A percentile compares a stretch with the other conserved stretches of the same genome.
These are phyloP conservation scores for Aspidapion aeneum DNA, from an alignment of 2,888 invertebrate genomes.

Conservation along the genomic window DNA sequence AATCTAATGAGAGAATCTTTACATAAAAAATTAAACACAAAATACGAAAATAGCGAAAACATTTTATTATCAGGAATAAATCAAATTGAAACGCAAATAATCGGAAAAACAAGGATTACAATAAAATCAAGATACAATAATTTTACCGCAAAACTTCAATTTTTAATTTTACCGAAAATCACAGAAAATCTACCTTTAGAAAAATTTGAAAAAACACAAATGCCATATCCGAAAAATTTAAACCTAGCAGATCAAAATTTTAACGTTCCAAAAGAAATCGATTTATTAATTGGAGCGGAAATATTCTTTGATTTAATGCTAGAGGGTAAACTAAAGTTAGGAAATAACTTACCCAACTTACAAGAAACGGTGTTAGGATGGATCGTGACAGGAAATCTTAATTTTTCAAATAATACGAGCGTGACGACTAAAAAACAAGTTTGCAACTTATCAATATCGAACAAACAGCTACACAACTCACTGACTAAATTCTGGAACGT, in stretches of 20 bases:
- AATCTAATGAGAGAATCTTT: conserved; percentile 17
- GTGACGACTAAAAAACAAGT: conserved; percentile 8
- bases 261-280: not conserved
- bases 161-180: no score
- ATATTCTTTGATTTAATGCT: conserved; percentile 1
- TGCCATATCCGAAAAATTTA: not conserved
- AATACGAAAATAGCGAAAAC: not conserved
- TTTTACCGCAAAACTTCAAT: no score
- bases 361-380: conserved; percentile 11
- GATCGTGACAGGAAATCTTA: conserved; percentile 4
- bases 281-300: conserved; percentile 9
- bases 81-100: no score
- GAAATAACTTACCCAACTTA: conserved; percentile 8
- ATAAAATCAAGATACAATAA: no score
- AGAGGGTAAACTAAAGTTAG: not conserved
- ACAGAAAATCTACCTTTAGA: no score
- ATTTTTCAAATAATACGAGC: conserved; percentile 2
- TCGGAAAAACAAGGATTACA: no score
- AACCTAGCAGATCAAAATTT: conserved; percentile 4
- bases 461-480: not conserved
- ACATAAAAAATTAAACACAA: conserved; percentile 12
- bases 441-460: conserved; percentile 8
- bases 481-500: conserved; percentile 16
- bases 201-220: no score
- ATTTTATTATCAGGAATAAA: conserved; percentile 7